Percentiles rank a stretch among this genome's conserved stretches.
Conservation (phyloP, 2,113 vertebrate species). For the Cheirogaleus medius region DNA sequence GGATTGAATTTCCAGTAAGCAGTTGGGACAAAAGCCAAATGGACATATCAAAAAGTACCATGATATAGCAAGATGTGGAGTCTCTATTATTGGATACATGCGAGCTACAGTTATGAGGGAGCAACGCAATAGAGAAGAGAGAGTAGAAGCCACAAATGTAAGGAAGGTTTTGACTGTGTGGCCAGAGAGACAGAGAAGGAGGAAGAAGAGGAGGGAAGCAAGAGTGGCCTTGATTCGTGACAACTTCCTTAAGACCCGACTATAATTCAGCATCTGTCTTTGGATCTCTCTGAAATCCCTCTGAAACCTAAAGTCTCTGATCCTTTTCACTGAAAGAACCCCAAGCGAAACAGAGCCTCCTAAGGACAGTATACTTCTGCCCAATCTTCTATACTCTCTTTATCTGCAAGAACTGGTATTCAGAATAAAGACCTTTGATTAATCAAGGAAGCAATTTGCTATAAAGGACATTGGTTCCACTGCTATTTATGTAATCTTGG, state of each 20-base stretch:
- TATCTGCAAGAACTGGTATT: neutral
- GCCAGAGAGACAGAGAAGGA: neutral
- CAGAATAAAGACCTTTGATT: neutral
- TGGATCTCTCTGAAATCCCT: slow-evolving; percentile 2
- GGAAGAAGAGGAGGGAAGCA: neutral
- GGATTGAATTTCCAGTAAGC: neutral
- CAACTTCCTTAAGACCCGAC: neutral
- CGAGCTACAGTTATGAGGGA: neutral
- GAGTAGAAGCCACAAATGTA: neutral
- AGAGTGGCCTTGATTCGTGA: neutral
- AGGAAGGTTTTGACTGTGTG: neutral
- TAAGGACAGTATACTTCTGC: neutral
- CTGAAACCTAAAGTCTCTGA: neutral
- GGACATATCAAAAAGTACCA: neutral
- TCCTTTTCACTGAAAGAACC: neutral
- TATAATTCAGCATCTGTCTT: neutral
- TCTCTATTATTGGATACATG: neutral
- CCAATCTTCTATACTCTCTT: neutral
- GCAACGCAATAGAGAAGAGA: neutral
- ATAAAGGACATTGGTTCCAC: neutral
- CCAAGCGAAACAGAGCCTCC: neutral
- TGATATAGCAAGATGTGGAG: neutral
- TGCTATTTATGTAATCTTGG: neutral
- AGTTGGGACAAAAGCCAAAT: neutral
- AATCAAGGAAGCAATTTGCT: neutral